Percentiles rank a stretch among this genome's conserved stretches.
Conservation (phyloP, 2,797 vertebrate genomes). For the Coluber constrictor region DNA sequence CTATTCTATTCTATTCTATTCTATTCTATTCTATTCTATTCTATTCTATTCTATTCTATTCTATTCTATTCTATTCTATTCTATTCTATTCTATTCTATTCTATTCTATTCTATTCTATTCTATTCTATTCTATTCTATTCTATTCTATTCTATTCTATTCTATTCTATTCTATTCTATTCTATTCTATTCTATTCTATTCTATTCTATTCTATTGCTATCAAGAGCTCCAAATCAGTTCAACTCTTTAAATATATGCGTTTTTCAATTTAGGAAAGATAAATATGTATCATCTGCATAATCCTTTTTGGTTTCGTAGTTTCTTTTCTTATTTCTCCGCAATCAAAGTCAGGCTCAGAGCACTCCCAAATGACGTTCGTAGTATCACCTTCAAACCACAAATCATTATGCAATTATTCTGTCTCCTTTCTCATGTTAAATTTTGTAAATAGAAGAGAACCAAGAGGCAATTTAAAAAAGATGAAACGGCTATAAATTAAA, state of each 20-base stretch:
- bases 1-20: too few relatives aligned
- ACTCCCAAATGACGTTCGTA: not conserved
- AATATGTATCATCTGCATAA: slow-evolving; percentile 16
- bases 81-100: too few relatives aligned
- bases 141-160: too few relatives aligned
- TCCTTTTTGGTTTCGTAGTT: not conserved
- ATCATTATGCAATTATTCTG: not conserved
- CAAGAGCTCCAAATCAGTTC: not conserved
- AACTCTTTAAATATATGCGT: not conserved
- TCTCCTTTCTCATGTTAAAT: not conserved
- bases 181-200: too few relatives aligned
- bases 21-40: too few relatives aligned
- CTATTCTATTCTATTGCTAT: not conserved
- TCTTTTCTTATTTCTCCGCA: not conserved
- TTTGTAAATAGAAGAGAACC: not conserved
- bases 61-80: too few relatives aligned
- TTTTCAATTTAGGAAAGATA: not conserved
- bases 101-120: too few relatives aligned
- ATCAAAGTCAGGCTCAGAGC: not conserved
- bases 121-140: too few relatives aligned
- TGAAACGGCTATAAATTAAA: not conserved
- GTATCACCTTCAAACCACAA: not conserved
- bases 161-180: too few relatives aligned
- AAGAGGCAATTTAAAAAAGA: not conserved
- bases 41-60: too few relatives aligned